Evolutionary conservation across 1,140 invertebrate genomes (phyloP), one percentile per base, ranked within the genome.

Genomic region (Pseudomyrmex sp.): DNA sequence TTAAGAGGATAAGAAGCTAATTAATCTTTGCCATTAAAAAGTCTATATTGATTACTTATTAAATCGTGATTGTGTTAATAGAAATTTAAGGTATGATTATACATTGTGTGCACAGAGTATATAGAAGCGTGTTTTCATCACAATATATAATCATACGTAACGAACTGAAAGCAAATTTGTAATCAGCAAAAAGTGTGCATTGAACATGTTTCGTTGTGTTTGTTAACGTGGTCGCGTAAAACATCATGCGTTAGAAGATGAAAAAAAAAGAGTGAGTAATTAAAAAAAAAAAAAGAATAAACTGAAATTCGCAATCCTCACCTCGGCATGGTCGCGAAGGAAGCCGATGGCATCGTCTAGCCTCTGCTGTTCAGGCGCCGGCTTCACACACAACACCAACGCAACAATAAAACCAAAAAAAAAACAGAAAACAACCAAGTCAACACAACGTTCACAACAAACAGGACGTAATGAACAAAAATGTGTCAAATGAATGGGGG

Each of bases 341-440:
- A 97, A 97, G 92, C 97, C 97, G 95, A 98, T 98, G 88, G 97
- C 97, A 95, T 98, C 97, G 95, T 98, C 97, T 93, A 98, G 95
- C 93, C 97, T 96, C 93, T 97, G 96, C 94, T 97, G 96, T 95
- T 97, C 97, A 90, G 97, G 96, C 93, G 96, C 96, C 94, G 96
- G 95, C 96, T 96, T 95, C 93, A 95, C 93, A 95, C 93, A 94
- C 91, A 94, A 95, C 94, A 95, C 93, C 94, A 95, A 94, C 93
- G 92, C 93, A 94, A 94, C 93, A 94, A 94, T 92, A 94, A 95
- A 95, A 94, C 91, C 92, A 93, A 94, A 94, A 94, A 94, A 93
- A 94, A 92, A 94, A 94, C 72, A 88, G 92, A 89, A 94, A 94
- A 95, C 92, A 94, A 94, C 92, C 93, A 94, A 94, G 90, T 94